Evolutionary conservation across 2,113 vertebrate species (phyloP), one percentile per base, ranked within the genome.

Genomic region (Serinus canaria): DNA sequence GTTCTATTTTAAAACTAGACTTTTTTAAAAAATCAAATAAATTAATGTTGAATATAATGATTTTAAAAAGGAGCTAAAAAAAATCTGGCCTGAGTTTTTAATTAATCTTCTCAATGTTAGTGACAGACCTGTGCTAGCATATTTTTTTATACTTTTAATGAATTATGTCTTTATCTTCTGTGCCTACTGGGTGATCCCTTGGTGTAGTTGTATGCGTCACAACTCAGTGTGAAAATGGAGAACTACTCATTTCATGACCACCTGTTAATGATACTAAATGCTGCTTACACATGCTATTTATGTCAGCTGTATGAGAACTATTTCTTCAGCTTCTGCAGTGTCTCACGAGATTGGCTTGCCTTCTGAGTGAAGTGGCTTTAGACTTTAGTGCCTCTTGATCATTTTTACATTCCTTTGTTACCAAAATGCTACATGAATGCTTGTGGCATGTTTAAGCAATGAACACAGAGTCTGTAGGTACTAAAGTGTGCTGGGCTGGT

Each of bases 261-360:
- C 91, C 95, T 97, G 94, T 94, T 93, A 86, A 67, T 44, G 83
- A 87, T 68, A 86, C 88, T 83, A 95, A 95, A 93, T 60, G 86
- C 76, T 87, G 76, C 74, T 94, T 89, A 83, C 28, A 13, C 11
- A 1, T 73, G 94, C 94, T 94, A 93, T 96, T 97, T 96, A 49
- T 93, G 95, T 96, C 90, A 83, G 56, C 59, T 94, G 31, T 67
- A 83, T 81, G 86, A 44, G 39, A 95, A 72, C 19, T 89, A 90
- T 90, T 93, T 94, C 87, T 90, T 88, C 70, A 52, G 20, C 53
- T 96, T 94, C 68, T 89, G 52, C 47, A 18, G 66, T 30, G 81
- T 53, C 66, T 94, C 72, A 44, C 31, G 18, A 79, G 80, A 68
- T 52, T 87, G 70, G 41, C n/a, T 91, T 91, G 67, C 66, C 53